Evolutionary conservation across 2,888 invertebrate genomes (phyloP).

Genomic region (Machimus atricapillus): DNA sequence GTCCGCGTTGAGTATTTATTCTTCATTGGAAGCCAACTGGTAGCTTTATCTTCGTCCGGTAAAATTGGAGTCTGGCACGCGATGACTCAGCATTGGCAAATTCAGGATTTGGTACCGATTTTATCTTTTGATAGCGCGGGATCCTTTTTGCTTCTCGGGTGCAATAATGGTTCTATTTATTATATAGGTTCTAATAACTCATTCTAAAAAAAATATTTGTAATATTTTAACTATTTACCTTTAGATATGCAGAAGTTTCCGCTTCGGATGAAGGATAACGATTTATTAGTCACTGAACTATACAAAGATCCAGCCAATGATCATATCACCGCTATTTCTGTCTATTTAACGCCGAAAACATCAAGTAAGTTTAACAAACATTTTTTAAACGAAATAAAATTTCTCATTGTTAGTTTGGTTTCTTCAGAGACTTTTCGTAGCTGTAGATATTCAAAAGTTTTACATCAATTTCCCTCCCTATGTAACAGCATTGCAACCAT

Average conservation of each 20-base stretch:
- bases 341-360: conserved; percentile 98
- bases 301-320: conserved; percentile 95
- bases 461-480: neutral
- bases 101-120: conserved; percentile 94
- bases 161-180: conserved; percentile 95
- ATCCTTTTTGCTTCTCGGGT: conserved; percentile 92
- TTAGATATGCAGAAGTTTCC: conserved; percentile 99
- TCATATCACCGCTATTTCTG: conserved; percentile 96
- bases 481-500: neutral
- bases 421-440: neutral
- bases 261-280: conserved; percentile 98
- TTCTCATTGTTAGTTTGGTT: neutral
- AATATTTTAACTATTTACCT: conserved; percentile 46
- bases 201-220: neutral
- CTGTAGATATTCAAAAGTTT: neutral
- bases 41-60: conserved; percentile 90
- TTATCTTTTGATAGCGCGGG: conserved; percentile 97
- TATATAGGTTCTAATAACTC: conserved; percentile 77
- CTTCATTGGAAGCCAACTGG: conserved; percentile 96
- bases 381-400: neutral
- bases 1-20: conserved; percentile 95
- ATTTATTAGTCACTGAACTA: conserved; percentile 93
- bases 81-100: conserved; percentile 98
- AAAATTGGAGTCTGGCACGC: conserved; percentile 99
- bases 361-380: conserved; percentile 76